Base-by-base conservation (phyloP, 1,140 invertebrate genomes). In the Megalopta genalis region DNA sequence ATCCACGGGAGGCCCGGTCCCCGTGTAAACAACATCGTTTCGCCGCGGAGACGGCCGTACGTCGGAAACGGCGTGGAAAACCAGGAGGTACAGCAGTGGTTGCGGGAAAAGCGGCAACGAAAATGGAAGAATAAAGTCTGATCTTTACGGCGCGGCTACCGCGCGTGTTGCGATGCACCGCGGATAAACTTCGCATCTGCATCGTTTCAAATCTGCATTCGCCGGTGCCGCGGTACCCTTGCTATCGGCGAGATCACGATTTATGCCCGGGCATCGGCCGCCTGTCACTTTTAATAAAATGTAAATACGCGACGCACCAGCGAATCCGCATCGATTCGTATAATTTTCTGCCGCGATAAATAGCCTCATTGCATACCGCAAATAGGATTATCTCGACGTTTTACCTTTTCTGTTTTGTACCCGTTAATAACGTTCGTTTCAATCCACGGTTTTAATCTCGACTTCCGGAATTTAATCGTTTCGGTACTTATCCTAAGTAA, bases 221-320 rank as follows among this genome's bases (percentile, higher is more conserved):
- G 23, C 23, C n/a, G 64, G 82, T 60, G 57, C 68, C 65, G 21
- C 3, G 59, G 60, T 25, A 82, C 83, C 81, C 77, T 84, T 74
- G 77, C 83, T 86, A 84, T 83, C 78, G 85, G 74, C 49, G 49
- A 37, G n/a, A 77, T 81, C 80, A 52, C 57, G 85, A 86, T 83
- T 84, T 86, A 86, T 86, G 63, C 72, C 49, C 75, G 42, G 37
- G 70, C 84, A 80, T 72, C 81, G 77, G 77, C 65, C 52, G 10
- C 62, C 73, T 68, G 81, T 84, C 70, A 72, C 68, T 83, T 86
- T 86, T 86, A 86, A 86, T 86, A 86, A 86, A 86, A 86, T 86
- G 85, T 86, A 86, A 86, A 86, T 86, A 86, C 65, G 84, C 52
- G 69, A 23, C 71, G 18, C 21, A 14, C 42, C 42, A 54, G 63